Conservation (phyloP, 2,888 invertebrate genomes). For the Incurvaria masculella region DNA sequence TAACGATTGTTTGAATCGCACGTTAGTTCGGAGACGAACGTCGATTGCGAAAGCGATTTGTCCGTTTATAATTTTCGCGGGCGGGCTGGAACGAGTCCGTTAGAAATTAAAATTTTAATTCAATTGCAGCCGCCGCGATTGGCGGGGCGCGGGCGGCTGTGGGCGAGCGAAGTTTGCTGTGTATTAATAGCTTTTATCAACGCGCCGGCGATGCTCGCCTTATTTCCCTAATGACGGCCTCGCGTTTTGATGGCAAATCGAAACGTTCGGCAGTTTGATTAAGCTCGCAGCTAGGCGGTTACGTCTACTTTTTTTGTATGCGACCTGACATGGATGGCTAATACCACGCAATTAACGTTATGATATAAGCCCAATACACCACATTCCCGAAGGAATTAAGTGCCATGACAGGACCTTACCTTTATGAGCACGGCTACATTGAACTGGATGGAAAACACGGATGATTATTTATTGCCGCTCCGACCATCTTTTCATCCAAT, state of each 20-base stretch:
- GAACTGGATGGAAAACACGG: too few relatives aligned
- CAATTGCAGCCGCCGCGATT: constrained; percentile 1
- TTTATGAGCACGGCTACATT: too few relatives aligned
- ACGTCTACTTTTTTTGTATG: too few relatives aligned
- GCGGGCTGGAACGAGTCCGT: not conserved
- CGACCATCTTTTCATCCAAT: too few relatives aligned
- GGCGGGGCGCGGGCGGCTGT: not conserved
- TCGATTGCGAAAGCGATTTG: not conserved
- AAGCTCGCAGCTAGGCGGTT: constrained; percentile 2
- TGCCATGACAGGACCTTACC: too few relatives aligned
- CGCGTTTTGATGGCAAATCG: constrained; percentile 15
- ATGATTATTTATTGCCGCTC: too few relatives aligned
- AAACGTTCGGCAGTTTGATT: constrained; percentile 11
- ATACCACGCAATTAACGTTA: too few relatives aligned
- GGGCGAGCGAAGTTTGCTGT: not conserved
- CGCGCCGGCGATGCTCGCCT: constrained; percentile 7
- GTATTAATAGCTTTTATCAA: not conserved
- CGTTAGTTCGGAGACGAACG: constrained; percentile 8
- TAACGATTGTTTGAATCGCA: constrained; percentile 51
- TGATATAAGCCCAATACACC: too few relatives aligned
- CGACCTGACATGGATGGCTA: too few relatives aligned
- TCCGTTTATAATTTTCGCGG: not conserved
- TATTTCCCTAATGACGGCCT: constrained; percentile 12
- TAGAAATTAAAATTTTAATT: constrained; percentile 1
- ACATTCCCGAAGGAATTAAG: too few relatives aligned